A percentile compares a stretch with the other conserved stretches of the same genome.
These are phyloP conservation scores for Euglossa dilemma DNA, from an alignment of 1,140 invertebrate genomes.

Conservation along the genomic window DNA sequence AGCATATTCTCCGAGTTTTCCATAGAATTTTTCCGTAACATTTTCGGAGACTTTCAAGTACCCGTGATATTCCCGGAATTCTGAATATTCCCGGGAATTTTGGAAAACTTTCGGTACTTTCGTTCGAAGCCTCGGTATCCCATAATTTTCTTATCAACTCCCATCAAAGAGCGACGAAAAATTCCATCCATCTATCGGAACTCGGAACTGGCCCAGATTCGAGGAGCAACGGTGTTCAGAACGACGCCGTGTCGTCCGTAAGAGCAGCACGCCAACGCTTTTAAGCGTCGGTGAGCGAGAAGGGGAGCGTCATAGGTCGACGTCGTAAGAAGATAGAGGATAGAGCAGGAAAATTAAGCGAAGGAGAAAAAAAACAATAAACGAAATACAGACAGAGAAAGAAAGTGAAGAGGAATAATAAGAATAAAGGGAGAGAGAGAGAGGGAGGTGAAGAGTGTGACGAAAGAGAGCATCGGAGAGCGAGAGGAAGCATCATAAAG, in stretches of 20 bases:
- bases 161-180: no score
- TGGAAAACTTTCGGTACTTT: no score
- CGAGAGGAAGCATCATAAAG: no score
- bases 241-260: not conserved
- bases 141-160: no score
- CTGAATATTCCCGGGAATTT: no score
- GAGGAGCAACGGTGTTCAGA: not conserved
- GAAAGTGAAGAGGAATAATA: conserved; percentile 5
- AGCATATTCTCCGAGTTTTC: no score
- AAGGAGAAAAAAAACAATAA: not conserved
- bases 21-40: no score
- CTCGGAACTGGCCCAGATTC: not conserved
- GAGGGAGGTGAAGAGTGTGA: no score
- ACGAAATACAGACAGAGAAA: not conserved
- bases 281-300: not conserved
- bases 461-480: no score
- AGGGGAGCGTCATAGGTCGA: not conserved
- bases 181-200: not conserved
- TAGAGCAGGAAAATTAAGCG: conserved; percentile 4
- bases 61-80: no score
- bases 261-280: not conserved
- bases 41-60: no score
- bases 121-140: no score
- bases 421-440: not conserved
- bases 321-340: not conserved